These are phyloP conservation scores for Mohoua ochrocephala DNA, from an alignment of 2,113 vertebrate genomes.

Conservation along the genomic window DNA sequence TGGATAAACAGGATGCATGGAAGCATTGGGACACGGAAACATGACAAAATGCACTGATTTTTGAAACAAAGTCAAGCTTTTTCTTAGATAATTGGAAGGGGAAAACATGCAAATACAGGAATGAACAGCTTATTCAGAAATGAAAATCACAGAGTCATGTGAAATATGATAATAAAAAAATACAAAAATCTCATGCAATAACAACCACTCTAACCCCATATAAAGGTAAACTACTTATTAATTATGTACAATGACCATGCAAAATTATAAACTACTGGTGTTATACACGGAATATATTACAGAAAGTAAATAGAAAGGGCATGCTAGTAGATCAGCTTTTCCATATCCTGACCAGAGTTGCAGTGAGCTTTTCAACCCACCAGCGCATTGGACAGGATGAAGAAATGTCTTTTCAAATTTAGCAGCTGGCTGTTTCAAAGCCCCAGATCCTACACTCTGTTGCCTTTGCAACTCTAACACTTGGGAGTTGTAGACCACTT, in stretches of 20 bases:
- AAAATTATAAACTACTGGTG: not conserved
- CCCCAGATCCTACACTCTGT: not conserved
- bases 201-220: not conserved
- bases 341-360: conserved; percentile 58
- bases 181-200: conserved; percentile 40
- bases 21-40: conserved; percentile 73
- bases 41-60: conserved; percentile 73
- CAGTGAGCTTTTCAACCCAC: conserved; percentile 61
- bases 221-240: conserved; percentile 25
- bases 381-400: not conserved
- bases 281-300: conserved; percentile 29
- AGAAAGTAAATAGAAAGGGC: conserved; percentile 4
- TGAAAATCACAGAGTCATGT: conserved; percentile 12
- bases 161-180: conserved; percentile 44
- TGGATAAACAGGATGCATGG: conserved; percentile 75
- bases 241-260: conserved; percentile 15
- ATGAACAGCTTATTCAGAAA: conserved; percentile 50
- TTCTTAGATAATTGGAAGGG: conserved; percentile 53
- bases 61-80: conserved; percentile 69
- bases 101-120: conserved; percentile 64
- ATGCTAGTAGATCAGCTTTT: conserved; percentile 14
- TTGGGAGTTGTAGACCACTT: not conserved
- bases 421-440: not conserved
- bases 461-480: not conserved
- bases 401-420: not conserved